Evolutionary conservation across 1,140 invertebrate species (phyloP).

Genomic region (Zaprionus vittiger): DNA sequence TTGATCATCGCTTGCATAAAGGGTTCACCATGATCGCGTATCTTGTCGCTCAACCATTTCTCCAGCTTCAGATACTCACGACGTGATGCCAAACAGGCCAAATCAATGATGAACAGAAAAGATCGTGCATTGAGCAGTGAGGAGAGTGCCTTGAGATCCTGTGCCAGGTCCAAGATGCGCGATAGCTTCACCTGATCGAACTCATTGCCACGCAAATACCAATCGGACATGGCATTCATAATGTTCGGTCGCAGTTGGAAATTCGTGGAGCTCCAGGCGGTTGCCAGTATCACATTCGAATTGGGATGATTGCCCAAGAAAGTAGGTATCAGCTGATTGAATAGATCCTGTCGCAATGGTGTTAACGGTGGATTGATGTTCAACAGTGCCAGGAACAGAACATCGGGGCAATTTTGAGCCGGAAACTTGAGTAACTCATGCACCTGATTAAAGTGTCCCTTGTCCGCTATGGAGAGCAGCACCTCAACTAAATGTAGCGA

Average conservation of each 20-base stretch:
- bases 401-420: slow-evolving; percentile 96
- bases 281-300: slow-evolving; percentile 95
- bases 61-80: slow-evolving; percentile 99
- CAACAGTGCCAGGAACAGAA: slow-evolving; percentile 93
- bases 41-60: slow-evolving; percentile 99
- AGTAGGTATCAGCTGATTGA: slow-evolving; percentile 93
- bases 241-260: slow-evolving; percentile 92
- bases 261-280: slow-evolving; percentile 95
- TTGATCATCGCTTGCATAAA: slow-evolving; percentile 94
- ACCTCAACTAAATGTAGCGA: slow-evolving; percentile 96
- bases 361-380: slow-evolving; percentile 92
- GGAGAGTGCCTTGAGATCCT: slow-evolving; percentile 97
- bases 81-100: slow-evolving; percentile 97
- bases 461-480: slow-evolving; percentile 93
- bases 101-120: slow-evolving; percentile 98
- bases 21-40: slow-evolving; percentile 95
- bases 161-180: slow-evolving; percentile 97
- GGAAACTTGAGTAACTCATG: slow-evolving; percentile 97
- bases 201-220: slow-evolving; percentile 94
- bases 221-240: slow-evolving; percentile 98
- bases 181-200: slow-evolving; percentile 96
- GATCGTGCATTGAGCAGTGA: slow-evolving; percentile 96
- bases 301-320: slow-evolving; percentile 98
- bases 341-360: slow-evolving; percentile 92
- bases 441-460: slow-evolving; percentile 91